Percentiles rank a stretch among this genome's conserved stretches.
Conservation (phyloP, 1,140 invertebrate species). For the Lordiphosa stackelbergi region DNA sequence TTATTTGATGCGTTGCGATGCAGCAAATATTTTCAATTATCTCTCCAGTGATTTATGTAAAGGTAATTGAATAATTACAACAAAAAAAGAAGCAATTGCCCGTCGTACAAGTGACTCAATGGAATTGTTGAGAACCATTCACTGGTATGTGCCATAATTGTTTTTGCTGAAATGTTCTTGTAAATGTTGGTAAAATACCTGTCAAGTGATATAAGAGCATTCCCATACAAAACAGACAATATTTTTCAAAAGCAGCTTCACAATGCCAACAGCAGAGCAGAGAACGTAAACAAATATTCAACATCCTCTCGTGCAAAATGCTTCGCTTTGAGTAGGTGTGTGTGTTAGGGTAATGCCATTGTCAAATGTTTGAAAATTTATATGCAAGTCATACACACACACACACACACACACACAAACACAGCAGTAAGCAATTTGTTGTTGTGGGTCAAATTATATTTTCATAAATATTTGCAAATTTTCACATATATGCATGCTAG, state of each 20-base stretch:
- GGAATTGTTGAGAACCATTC: constrained; percentile 17
- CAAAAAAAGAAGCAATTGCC: background rate
- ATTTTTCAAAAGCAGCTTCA: constrained; percentile 49
- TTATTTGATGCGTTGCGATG: constrained; percentile 7
- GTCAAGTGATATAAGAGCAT: constrained; percentile 66
- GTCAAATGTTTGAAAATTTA: constrained; percentile 71
- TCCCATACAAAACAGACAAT: constrained; percentile 44
- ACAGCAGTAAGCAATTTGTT: constrained; percentile 30
- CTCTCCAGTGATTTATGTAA: constrained; percentile 57
- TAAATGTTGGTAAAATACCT: constrained; percentile 64
- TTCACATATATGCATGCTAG: constrained; percentile 14
- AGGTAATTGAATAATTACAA: constrained; percentile 16
- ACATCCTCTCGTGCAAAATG: constrained; percentile 9
- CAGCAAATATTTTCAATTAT: constrained; percentile 12
- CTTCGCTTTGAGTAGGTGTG: constrained; percentile 8
- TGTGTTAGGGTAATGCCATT: constrained; percentile 50
- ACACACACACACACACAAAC: constrained; percentile 20
- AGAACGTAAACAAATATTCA: constrained; percentile 42
- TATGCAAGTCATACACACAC: constrained; percentile 65
- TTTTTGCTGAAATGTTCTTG: constrained; percentile 55
- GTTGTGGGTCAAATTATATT: constrained; percentile 63
- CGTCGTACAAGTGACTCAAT: constrained; percentile 10
- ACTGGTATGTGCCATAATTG: constrained; percentile 47
- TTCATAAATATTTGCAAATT: constrained; percentile 71
- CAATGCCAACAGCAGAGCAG: constrained; percentile 30